phyloP scores from a whole-genome alignment of 2,888 invertebrate genomes.

The Rhagophthalmus giganteus region DNA sequence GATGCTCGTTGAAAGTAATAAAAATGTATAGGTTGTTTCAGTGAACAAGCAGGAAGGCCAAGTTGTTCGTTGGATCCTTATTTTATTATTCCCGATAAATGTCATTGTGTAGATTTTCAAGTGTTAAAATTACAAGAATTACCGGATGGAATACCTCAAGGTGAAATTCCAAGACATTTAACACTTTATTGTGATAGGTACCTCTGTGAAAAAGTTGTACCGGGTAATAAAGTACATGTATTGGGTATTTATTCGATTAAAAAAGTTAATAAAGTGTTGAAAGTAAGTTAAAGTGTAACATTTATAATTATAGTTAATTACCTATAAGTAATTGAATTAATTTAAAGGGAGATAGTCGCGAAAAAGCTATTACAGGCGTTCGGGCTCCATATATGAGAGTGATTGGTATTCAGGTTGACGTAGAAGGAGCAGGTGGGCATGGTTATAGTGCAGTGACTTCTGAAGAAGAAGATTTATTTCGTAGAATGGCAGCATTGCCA shows the following conservation, averaged over 20 bases:
- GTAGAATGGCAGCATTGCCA: conserved; percentile 79
- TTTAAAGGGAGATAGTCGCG: conserved; percentile 66
- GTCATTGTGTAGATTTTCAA: conserved; percentile 97
- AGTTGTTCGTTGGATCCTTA: conserved; percentile 97
- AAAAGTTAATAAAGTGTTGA: conserved; percentile 70
- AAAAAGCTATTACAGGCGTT: conserved; percentile 86
- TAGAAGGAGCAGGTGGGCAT: conserved; percentile 72
- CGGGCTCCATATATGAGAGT: conserved; percentile 93
- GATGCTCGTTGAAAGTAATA: conserved; percentile 93
- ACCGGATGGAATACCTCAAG: conserved; percentile 92
- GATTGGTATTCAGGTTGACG: conserved; percentile 87
- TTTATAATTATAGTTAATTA: conserved; percentile 1
- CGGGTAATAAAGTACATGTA: conserved; percentile 91
- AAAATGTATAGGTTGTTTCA: conserved; percentile 67
- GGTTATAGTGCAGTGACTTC: conserved; percentile 60
- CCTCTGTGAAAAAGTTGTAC: conserved; percentile 92
- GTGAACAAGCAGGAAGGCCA: conserved; percentile 89
- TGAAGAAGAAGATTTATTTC: conserved; percentile 81
- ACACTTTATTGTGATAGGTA: conserved; percentile 92
- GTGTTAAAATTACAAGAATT: conserved; percentile 95
- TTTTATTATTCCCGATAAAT: conserved; percentile 97
- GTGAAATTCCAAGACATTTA: conserved; percentile 96
- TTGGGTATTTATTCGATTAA: conserved; percentile 97
- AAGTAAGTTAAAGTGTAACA: conserved; percentile 52
- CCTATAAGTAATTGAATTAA: background rate